phyloP scores from a whole-genome alignment of 1,140 invertebrate genomes.

The Teleopsis dalmanni region DNA sequence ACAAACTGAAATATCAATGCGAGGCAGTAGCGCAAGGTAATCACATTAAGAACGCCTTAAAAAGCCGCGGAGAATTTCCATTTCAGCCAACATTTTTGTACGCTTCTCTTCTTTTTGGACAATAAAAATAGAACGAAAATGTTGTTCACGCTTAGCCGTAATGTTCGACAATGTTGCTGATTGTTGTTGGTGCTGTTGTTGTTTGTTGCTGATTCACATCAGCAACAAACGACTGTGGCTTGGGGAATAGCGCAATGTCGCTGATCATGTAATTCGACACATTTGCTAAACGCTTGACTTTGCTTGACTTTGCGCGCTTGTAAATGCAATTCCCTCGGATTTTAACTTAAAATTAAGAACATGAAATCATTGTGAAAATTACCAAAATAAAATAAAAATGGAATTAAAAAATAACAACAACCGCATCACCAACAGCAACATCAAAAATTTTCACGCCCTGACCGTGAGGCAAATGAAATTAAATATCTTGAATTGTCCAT shows the following conservation, averaged over 20 bases:
- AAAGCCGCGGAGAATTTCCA: constrained; percentile 7
- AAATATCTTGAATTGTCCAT: constrained; percentile 6
- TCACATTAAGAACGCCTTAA: constrained; percentile 3
- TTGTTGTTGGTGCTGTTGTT: neutral
- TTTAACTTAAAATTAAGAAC: too few relatives aligned
- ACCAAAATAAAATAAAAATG: too few relatives aligned
- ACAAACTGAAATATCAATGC: neutral
- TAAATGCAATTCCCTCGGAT: too few relatives aligned
- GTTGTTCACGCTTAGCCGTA: constrained; percentile 5
- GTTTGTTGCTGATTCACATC: too few relatives aligned
- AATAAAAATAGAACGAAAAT: constrained; percentile 7
- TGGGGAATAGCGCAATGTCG: constrained; percentile 6
- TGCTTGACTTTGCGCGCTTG: too few relatives aligned
- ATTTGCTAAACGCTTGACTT: constrained; percentile 1
- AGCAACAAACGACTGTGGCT: too few relatives aligned
- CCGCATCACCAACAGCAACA: neutral
- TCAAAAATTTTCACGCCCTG: constrained; percentile 5
- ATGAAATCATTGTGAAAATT: too few relatives aligned
- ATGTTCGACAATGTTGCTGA: neutral
- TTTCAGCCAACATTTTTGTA: too few relatives aligned
- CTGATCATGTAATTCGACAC: constrained; percentile 8
- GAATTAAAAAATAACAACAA: constrained; percentile 3
- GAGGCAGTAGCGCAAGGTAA: neutral
- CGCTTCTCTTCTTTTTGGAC: too few relatives aligned
- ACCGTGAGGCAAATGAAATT: neutral